These are phyloP conservation scores for Bombus confusus DNA, from an alignment of 1,140 invertebrate species.

Conservation along the genomic window DNA sequence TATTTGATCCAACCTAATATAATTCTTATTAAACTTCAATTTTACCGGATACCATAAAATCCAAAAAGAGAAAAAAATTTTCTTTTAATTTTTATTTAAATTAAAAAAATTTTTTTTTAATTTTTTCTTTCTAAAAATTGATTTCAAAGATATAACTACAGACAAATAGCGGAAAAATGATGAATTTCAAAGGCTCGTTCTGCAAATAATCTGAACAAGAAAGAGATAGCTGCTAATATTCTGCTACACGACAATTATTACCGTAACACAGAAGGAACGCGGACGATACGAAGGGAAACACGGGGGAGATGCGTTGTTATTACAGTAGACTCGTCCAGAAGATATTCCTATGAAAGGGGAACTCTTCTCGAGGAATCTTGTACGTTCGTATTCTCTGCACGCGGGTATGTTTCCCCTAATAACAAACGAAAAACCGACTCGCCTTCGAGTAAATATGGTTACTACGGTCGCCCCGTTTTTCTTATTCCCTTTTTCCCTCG, in stretches of 20 bases:
- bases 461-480: neutral
- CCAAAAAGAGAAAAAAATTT: too few species aligned
- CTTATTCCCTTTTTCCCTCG: neutral
- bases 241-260: neutral
- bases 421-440: neutral
- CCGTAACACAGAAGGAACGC: neutral
- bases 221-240: neutral
- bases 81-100: too few species aligned
- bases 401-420: neutral
- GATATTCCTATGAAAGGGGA: slow-evolving; percentile 36
- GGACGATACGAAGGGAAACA: neutral
- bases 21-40: too few species aligned
- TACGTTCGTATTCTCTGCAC: slow-evolving; percentile 5
- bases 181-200: neutral
- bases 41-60: too few species aligned
- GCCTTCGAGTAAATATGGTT: neutral
- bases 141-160: neutral
- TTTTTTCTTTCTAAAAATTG: neutral
- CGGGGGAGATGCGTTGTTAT: neutral
- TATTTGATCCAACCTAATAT: too few species aligned
- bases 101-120: too few species aligned
- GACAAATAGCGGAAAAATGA: too few species aligned
- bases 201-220: neutral
- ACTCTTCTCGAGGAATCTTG: neutral
- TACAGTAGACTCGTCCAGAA: neutral